phyloP scores from a whole-genome alignment of 2,797 vertebrate species.

The Ispidina lecontei region DNA sequence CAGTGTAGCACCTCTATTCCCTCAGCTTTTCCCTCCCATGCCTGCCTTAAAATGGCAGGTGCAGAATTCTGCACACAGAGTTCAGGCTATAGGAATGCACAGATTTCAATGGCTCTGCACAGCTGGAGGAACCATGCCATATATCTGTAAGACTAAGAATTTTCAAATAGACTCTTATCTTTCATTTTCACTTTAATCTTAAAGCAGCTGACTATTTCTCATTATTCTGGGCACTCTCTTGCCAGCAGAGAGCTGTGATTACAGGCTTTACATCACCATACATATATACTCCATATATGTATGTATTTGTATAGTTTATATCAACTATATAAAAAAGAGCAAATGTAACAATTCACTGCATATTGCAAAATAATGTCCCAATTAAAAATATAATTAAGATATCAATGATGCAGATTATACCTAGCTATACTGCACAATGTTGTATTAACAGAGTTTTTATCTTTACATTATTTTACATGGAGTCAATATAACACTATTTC shows the following conservation, averaged over 20 bases:
- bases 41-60: background rate
- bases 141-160: background rate
- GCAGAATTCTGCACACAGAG: background rate
- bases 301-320: too few relatives aligned
- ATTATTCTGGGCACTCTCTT: background rate
- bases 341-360: background rate
- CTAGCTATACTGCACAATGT: background rate
- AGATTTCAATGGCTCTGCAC: background rate
- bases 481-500: background rate
- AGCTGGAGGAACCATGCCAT: background rate
- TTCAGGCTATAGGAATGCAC: background rate
- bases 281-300: too few relatives aligned
- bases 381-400: background rate
- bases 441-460: background rate
- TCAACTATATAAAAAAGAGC: background rate
- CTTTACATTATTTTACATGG: background rate
- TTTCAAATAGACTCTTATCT: background rate
- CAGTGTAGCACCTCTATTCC: background rate
- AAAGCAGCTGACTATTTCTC: background rate
- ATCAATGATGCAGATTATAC: background rate
- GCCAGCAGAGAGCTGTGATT: background rate
- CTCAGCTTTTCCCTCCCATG: background rate
- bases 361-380: background rate
- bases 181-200: constrained; percentile 21
- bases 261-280: background rate